phyloP scores from a whole-genome alignment of 2,888 invertebrate genomes.

The Pachydiplax longipennis region DNA sequence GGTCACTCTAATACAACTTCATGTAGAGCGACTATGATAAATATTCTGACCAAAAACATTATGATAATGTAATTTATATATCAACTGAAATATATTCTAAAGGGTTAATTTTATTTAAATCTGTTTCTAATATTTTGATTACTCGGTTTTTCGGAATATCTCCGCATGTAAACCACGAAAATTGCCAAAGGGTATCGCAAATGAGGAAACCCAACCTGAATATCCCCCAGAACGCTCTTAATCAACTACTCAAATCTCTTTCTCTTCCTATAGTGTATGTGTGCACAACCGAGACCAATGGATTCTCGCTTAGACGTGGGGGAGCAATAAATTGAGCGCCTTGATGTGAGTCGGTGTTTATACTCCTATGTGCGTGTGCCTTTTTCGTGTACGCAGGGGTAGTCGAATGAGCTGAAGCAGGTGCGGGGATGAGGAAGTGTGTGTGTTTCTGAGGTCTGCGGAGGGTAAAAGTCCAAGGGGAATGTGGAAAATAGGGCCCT shows the following conservation, averaged over 20 bases:
- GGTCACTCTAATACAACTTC: too few relatives aligned
- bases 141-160: too few relatives aligned
- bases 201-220: background rate
- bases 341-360: background rate
- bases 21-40: too few relatives aligned
- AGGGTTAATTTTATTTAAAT: too few relatives aligned
- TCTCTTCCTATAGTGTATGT: background rate
- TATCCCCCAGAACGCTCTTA: background rate
- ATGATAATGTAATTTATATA: too few relatives aligned
- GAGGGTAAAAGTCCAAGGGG: background rate
- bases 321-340: background rate
- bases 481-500: background rate
- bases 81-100: too few relatives aligned
- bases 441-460: background rate
- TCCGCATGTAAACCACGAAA: too few relatives aligned
- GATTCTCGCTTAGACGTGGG: background rate
- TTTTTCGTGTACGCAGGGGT: background rate
- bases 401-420: background rate
- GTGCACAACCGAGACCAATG: background rate
- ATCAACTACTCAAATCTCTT: background rate
- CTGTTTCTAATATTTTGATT: too few relatives aligned
- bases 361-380: background rate
- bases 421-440: background rate
- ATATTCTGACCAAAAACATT: too few relatives aligned
- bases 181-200: too few relatives aligned